Conservation (phyloP, 35 echinoderm and acorn worm species). For the Anneissia japonica region DNA sequence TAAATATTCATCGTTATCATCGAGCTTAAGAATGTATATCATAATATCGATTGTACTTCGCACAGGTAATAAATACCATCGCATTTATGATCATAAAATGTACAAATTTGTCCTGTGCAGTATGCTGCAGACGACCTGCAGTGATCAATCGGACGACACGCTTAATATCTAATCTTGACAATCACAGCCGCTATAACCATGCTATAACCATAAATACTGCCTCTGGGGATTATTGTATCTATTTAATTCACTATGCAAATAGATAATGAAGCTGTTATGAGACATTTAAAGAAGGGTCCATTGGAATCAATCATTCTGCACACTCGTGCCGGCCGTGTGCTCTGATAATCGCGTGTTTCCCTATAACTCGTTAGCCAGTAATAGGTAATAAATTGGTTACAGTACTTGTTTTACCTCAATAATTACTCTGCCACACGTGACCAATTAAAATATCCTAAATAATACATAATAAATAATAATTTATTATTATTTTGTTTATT, state of each 20-base stretch:
- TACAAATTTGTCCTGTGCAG: background rate
- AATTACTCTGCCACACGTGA: no score
- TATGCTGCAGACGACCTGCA: background rate
- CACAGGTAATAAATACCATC: background rate
- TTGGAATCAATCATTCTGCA: background rate
- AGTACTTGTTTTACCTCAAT: no score
- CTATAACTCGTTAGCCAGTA: no score
- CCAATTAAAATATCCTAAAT: no score
- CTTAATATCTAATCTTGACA: background rate
- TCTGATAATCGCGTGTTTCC: no score
- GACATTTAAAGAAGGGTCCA: background rate
- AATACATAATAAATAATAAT: no score
- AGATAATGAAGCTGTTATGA: background rate
- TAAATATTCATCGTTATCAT: no score
- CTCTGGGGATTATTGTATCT: background rate
- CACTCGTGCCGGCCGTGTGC: no score
- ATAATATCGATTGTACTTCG: no score
- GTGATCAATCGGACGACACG: background rate
- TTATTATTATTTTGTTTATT: no score
- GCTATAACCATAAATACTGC: background rate
- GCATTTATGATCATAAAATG: background rate
- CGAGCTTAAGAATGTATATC: no score
- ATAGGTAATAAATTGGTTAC: no score
- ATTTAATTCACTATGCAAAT: constrained; percentile 2
- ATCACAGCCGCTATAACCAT: background rate